Evolutionary conservation across 2,797 vertebrate species (phyloP).

Genomic region (Bradypodion ventrale): DNA sequence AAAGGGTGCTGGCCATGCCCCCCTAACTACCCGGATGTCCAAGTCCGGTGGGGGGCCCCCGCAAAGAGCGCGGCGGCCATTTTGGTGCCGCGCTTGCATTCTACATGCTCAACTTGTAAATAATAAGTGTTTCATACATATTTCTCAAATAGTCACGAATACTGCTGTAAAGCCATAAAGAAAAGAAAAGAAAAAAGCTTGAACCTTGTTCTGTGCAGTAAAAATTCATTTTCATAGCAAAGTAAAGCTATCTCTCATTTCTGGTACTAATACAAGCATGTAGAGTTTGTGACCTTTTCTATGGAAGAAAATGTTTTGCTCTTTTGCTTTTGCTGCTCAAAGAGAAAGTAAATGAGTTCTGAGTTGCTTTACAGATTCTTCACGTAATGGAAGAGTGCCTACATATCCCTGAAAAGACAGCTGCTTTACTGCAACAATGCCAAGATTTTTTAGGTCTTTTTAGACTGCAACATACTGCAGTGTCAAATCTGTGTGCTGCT

Average conservation of each 20-base stretch:
- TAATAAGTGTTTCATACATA: constrained; percentile 9
- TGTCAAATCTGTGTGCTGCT: background rate
- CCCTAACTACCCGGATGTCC: no score
- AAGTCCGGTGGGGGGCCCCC: no score
- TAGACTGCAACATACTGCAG: background rate
- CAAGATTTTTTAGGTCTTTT: constrained; percentile 28
- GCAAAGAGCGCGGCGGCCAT: no score
- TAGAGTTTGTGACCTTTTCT: constrained; percentile 16
- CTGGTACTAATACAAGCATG: constrained; percentile 22
- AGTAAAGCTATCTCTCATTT: constrained; percentile 34
- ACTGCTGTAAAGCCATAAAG: constrained; percentile 18
- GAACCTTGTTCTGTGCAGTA: background rate
- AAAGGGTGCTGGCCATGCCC: no score
- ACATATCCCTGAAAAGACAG: constrained; percentile 5
- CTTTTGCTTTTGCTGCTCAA: constrained; percentile 17
- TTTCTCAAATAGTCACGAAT: constrained; percentile 13
- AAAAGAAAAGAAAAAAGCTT: no score
- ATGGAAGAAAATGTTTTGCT: constrained; percentile 14
- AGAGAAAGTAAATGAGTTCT: constrained; percentile 30
- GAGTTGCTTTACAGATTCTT: constrained; percentile 33
- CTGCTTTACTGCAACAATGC: background rate
- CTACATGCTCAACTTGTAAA: constrained; percentile 15
- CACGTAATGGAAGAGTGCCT: background rate
- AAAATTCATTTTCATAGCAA: constrained; percentile 53
- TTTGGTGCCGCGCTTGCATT: no score